phyloP scores from a whole-genome alignment of 1,140 invertebrate genomes.

The Diachasmimorpha longicaudata region DNA sequence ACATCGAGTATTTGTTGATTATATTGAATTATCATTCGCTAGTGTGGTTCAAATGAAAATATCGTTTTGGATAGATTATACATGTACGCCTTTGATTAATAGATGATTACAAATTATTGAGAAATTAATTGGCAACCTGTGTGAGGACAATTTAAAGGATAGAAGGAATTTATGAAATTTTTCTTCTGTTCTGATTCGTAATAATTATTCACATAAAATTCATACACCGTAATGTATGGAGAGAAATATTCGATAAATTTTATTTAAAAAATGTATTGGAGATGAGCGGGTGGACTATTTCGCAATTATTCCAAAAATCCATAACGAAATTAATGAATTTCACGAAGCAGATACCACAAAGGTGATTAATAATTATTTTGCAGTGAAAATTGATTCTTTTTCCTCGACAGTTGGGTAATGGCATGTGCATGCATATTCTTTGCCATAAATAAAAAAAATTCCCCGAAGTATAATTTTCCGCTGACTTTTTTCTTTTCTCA shows the following conservation, averaged over 20 bases:
- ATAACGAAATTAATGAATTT: too few relatives aligned
- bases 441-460: too few relatives aligned
- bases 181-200: background rate
- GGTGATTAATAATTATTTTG: too few relatives aligned
- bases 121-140: background rate
- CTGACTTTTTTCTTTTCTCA: too few relatives aligned
- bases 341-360: too few relatives aligned
- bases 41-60: background rate
- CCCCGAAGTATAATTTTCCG: too few relatives aligned
- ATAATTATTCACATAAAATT: background rate
- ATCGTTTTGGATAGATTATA: background rate
- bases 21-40: background rate
- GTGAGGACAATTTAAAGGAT: background rate
- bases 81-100: background rate
- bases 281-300: too few relatives aligned
- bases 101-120: background rate
- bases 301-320: too few relatives aligned
- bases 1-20: background rate
- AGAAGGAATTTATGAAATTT: background rate
- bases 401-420: too few relatives aligned
- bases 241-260: background rate
- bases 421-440: too few relatives aligned
- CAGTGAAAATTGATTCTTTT: too few relatives aligned
- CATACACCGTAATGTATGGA: background rate
- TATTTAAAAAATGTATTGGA: too few relatives aligned